Conservation (phyloP, 2,797 vertebrate genomes). For the Selene dorsalis region DNA sequence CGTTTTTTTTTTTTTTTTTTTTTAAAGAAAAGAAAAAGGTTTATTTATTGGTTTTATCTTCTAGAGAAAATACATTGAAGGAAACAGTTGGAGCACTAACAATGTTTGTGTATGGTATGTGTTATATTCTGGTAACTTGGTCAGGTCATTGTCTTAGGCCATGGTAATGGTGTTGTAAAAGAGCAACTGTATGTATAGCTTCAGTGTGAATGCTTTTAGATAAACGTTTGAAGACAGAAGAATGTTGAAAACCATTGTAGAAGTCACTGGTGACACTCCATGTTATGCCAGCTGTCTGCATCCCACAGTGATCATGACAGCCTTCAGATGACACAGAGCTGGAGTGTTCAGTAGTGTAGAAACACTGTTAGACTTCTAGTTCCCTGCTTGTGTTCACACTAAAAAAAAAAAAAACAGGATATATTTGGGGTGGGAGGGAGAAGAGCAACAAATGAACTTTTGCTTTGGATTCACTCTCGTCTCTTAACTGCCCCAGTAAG, state of each 20-base stretch:
- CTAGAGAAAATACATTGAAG: constrained; percentile 82
- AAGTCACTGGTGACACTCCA: constrained; percentile 81
- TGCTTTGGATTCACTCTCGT: constrained; percentile 76
- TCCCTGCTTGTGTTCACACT: constrained; percentile 74
- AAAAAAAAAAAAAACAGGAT: constrained; percentile 62
- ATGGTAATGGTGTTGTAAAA: constrained; percentile 81
- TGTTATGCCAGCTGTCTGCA: constrained; percentile 67
- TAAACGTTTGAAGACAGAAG: constrained; percentile 86
- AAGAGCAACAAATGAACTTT: constrained; percentile 71
- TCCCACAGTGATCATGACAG: constrained; percentile 59
- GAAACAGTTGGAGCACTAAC: constrained; percentile 82
- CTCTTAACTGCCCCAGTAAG: constrained; percentile 81
- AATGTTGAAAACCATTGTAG: constrained; percentile 84
- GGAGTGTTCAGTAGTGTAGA: constrained; percentile 78
- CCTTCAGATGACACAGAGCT: constrained; percentile 61
- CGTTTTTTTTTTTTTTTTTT: constrained; percentile 75
- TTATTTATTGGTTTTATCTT: constrained; percentile 87
- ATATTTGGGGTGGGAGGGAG: constrained; percentile 63
- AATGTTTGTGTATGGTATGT: constrained; percentile 78
- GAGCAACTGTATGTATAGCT: constrained; percentile 83
- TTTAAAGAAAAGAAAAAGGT: constrained; percentile 51
- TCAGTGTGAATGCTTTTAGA: constrained; percentile 83
- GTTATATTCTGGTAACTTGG: constrained; percentile 78
- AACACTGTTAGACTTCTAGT: constrained; percentile 83
- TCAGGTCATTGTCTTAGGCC: constrained; percentile 83